These are phyloP conservation scores for Ephydatia muelleri DNA, from an alignment of 37 sponge, comb jelly and placozoan species.

Conservation along the genomic window DNA sequence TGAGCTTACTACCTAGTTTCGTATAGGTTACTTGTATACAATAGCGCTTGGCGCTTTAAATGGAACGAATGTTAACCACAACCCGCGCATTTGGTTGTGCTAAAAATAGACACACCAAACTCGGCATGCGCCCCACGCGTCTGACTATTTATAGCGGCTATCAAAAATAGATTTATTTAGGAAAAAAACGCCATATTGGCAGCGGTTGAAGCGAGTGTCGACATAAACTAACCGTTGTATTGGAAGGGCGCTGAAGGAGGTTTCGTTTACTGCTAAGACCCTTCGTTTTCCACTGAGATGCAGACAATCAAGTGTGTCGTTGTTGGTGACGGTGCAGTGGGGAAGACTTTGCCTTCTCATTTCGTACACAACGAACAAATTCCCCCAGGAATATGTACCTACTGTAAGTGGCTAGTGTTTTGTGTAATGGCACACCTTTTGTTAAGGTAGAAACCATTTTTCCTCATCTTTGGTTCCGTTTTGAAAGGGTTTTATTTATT, in stretches of 20 bases:
- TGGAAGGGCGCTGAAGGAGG: too few relatives aligned
- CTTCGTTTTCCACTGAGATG: constrained; percentile 49
- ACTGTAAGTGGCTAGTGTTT: constrained; percentile 75
- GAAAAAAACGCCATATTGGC: constrained; percentile 4
- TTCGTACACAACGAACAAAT: constrained; percentile 98
- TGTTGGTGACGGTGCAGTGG: constrained; percentile 99
- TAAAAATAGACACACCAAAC: not conserved
- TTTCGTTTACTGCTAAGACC: not conserved
- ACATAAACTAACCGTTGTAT: too few relatives aligned
- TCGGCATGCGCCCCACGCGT: not conserved
- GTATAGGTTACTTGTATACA: too few relatives aligned
- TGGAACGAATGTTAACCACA: not conserved
- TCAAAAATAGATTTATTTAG: too few relatives aligned
- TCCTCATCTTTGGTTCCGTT: too few relatives aligned
- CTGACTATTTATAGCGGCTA: not conserved
- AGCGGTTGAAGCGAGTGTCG: not conserved
- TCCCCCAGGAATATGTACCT: constrained; percentile 97
- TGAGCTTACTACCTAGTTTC: too few relatives aligned
- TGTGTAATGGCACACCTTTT: too few relatives aligned
- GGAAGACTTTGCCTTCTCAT: constrained; percentile 98
- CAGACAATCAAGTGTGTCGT: constrained; percentile 99
- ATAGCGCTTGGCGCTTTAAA: not conserved
- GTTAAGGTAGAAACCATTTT: not conserved
- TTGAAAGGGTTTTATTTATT: too few relatives aligned
- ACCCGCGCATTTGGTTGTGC: not conserved